Evolutionary conservation across 2,113 vertebrate species (phyloP), one percentile per base, ranked within the genome.

Genomic region (Callithrix jacchus): DNA sequence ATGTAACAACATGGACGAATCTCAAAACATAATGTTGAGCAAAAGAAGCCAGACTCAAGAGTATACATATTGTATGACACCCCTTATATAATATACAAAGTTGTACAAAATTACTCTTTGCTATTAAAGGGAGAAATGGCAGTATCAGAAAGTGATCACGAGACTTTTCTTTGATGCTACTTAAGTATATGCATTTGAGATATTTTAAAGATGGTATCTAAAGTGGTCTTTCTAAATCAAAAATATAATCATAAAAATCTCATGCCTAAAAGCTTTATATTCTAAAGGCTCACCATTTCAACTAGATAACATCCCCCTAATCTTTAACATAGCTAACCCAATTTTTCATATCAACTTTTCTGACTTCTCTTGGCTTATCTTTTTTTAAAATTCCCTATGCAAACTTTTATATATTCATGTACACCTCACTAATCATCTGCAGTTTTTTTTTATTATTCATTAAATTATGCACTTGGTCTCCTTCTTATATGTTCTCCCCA

Each of bases 231-330:
- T 61, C 47, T 73, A 61, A 73, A 88, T 61, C 1, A 25, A 30
- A 66, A 12, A n/a, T 5, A 6, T 20, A 2, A 71, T 73, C 20
- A 52, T 74, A 32, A 87, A 76, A 74, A 35, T 61, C 35, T n/a
- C 25, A 2, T 18, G 1, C 30, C 54, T 73, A 18, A 35, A 87
- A 52, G 7, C 35, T 47, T 83, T 32, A 23, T 42, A 5, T 40
- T 16, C 21, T 52, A 25, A 52, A 77, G 56, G 0, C 37, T n/a
- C 21, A 37, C 5, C 17, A 3, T 47, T 70, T 47, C 45, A 74
- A 20, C 25, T 32, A 16, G 27, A 20, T 47, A 47, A 16, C 18
- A 0, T n/a, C 9, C 16, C 4, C 0, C 14, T 2, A 27, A 0
- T 70, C 8, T 17, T 58, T 17, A 45, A 25, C 35, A 2, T 49